A percentile compares a stretch with the other conserved stretches of the same genome.
These are phyloP conservation scores for Cylindroiulus punctatus DNA, from an alignment of 2,888 invertebrate genomes.

Conservation along the genomic window DNA sequence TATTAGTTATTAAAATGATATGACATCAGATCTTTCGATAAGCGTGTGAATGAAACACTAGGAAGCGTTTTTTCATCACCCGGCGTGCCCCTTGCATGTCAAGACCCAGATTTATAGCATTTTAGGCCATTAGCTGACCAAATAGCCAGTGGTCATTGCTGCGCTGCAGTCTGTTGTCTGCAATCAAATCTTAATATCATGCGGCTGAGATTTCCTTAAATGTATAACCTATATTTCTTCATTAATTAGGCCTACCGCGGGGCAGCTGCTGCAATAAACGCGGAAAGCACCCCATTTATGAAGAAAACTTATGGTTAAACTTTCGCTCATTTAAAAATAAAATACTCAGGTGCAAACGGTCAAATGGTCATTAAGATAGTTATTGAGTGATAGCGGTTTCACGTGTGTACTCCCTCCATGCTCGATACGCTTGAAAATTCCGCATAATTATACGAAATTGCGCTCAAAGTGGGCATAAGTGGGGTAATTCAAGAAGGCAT, in stretches of 20 bases:
- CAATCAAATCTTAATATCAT: background rate
- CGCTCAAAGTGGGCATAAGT: conserved; percentile 8
- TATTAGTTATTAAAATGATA: background rate
- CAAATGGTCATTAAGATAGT: background rate
- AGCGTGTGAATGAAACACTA: conserved; percentile 20
- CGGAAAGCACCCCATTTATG: background rate
- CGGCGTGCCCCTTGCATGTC: background rate
- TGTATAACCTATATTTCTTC: conserved; percentile 2
- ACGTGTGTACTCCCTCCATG: background rate
- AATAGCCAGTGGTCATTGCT: background rate
- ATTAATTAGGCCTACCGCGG: conserved; percentile 34
- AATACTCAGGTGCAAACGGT: background rate
- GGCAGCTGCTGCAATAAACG: background rate
- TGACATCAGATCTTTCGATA: background rate
- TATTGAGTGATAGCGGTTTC: background rate
- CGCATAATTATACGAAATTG: background rate
- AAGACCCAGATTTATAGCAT: conserved; percentile 29
- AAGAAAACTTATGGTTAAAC: background rate
- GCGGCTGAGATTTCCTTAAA: background rate
- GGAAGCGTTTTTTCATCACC: conserved; percentile 3
- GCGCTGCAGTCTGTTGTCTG: background rate
- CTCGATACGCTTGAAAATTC: background rate
- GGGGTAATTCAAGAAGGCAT: conserved; percentile 29
- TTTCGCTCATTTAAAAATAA: background rate
- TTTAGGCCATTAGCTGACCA: conserved; percentile 20